Evolutionary conservation across 2,888 invertebrate genomes (phyloP), one percentile per base, ranked within the genome.

Genomic region (Tetragonisca angustula): DNA sequence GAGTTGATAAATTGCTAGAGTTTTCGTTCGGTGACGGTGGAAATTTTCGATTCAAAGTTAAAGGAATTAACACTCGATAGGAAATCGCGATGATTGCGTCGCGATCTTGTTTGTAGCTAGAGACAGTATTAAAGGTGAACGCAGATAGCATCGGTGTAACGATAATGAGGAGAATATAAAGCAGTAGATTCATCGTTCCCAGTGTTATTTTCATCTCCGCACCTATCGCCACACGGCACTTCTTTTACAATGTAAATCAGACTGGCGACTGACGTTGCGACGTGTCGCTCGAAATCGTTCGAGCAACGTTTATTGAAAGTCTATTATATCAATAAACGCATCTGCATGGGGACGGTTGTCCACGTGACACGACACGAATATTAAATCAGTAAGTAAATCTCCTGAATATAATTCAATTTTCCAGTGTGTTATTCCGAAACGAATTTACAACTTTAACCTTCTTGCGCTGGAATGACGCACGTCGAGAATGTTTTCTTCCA

Each of bases 161-260:
- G 64, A 9, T 56, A 80, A 76, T 15, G 36, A 69, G 69, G 27
- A 61, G 61, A 71, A 70, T 71, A 76, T 76, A 76, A 76, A 80
- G 64, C 65, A 59, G 49, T 54, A 68, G 68, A 79, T 68, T 74
- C 52, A 69, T 74, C 61, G n/a, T 62, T 62, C 54, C 49, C 62
- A 9, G 36, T 59, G 69, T 54, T 70, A 65, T 76, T 80, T 76
- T 80, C 76, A 80, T 70, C 79, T 79, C 61, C 74, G 49, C 74
- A 52, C 79, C 73, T 79, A 73, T 36, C 36, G 65, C 21, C 21
- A 21, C 65, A 6, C 56, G 62, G 54, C 52, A 6, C 54, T 43
- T 71, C 64, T 64, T 76, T 67, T 59, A 59, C 76, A 24, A 68
- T 76, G 68, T 76, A 68, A 77, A 70, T 77, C 64, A 54, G 19